phyloP scores from a whole-genome alignment of 2,797 vertebrate genomes.

The Podargus strigoides region DNA sequence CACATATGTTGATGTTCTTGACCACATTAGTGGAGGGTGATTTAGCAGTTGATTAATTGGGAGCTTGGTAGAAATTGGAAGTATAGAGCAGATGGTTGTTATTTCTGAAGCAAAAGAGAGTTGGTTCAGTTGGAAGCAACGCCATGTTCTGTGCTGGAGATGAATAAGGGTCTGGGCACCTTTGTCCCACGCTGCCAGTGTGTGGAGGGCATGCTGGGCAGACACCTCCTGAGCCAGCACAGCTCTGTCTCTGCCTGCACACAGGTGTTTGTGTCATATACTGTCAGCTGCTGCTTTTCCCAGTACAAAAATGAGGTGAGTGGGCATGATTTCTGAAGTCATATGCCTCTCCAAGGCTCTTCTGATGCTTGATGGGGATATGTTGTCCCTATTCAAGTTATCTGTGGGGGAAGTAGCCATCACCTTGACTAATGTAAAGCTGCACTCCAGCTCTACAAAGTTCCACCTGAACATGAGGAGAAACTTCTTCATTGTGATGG shows the following conservation, averaged over 20 bases:
- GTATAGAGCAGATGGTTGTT: slow-evolving; percentile 36
- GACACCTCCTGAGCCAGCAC: not conserved
- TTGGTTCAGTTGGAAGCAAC: not conserved
- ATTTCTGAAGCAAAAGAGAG: slow-evolving; percentile 18
- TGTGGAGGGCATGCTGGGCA: not conserved
- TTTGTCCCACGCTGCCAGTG: accelerated
- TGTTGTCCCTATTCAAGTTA: too few species aligned
- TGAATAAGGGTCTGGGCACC: not conserved
- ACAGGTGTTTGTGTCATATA: not conserved
- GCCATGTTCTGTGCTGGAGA: not conserved
- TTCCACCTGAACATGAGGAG: too few species aligned
- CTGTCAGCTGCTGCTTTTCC: not conserved
- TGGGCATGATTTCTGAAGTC: not conserved
- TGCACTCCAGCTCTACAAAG: not conserved
- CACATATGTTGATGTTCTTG: slow-evolving; percentile 8
- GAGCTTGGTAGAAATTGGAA: not conserved
- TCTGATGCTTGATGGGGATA: not conserved
- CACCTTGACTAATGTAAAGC: not conserved
- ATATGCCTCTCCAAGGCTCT: not conserved
- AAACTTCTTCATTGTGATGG: too few species aligned
- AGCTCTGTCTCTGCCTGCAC: not conserved
- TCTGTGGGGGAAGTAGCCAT: not conserved
- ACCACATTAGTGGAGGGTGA: not conserved
- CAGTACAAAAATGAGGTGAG: not conserved
- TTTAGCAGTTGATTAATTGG: slow-evolving; percentile 33